These are phyloP conservation scores for Caenorhabditis imperialis DNA, from an alignment of 2,888 invertebrate species.

Conservation along the genomic window DNA sequence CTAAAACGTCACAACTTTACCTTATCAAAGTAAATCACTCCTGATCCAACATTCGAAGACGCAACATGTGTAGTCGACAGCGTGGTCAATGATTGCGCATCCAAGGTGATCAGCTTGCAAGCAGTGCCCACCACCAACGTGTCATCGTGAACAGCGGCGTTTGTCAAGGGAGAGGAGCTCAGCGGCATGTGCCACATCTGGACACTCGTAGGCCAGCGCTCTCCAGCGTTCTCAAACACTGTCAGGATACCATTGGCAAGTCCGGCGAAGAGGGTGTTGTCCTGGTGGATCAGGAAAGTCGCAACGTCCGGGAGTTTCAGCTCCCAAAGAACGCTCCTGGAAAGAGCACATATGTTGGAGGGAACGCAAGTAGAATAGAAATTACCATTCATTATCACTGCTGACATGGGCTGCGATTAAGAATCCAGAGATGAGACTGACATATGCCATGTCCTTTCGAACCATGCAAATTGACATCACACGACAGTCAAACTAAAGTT, in stretches of 20 bases:
- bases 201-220: slow-evolving; percentile 72
- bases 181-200: slow-evolving; percentile 81
- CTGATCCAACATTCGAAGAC: slow-evolving; percentile 78
- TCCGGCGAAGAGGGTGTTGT: slow-evolving; percentile 79
- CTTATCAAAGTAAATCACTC: slow-evolving; percentile 79
- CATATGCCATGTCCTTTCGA: slow-evolving; percentile 79
- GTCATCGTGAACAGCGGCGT: slow-evolving; percentile 78
- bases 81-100: slow-evolving; percentile 78
- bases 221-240: slow-evolving; percentile 79
- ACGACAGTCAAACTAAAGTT: slow-evolving; percentile 79
- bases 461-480: slow-evolving; percentile 79
- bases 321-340: slow-evolving; percentile 79
- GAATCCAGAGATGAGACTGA: slow-evolving; percentile 79
- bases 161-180: slow-evolving; percentile 80
- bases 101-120: slow-evolving; percentile 80
- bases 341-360: background rate
- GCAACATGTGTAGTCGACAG: slow-evolving; percentile 79
- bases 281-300: slow-evolving; percentile 79
- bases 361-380: background rate
- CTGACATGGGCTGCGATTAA: slow-evolving; percentile 79
- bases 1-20: no score
- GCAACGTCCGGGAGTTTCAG: slow-evolving; percentile 80
- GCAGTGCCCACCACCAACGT: slow-evolving; percentile 80
- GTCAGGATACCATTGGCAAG: slow-evolving; percentile 81
- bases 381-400: slow-evolving; percentile 41